phyloP scores from a whole-genome alignment of 2,888 invertebrate genomes.

The Gastrophysa polygoni region DNA sequence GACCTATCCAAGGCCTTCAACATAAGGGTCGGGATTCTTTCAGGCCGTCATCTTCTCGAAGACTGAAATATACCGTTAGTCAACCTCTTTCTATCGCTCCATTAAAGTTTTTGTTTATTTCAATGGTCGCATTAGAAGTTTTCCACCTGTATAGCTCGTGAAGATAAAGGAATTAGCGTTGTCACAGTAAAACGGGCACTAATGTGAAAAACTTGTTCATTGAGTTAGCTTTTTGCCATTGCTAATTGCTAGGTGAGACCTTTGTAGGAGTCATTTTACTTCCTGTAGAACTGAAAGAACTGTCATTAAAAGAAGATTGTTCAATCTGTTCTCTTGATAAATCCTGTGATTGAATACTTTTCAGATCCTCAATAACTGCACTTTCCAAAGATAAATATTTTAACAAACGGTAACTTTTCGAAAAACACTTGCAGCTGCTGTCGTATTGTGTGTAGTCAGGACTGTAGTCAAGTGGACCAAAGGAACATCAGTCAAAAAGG shows the following conservation, averaged over 20 bases:
- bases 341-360: too few relatives aligned
- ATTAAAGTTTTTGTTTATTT: slow-evolving; percentile 31
- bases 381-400: slow-evolving; percentile 3
- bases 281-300: too few relatives aligned
- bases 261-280: too few relatives aligned
- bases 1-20: slow-evolving; percentile 21
- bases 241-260: background rate
- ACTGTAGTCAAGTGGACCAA: slow-evolving; percentile 28
- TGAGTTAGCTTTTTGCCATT: background rate
- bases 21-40: slow-evolving; percentile 37
- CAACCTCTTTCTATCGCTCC: slow-evolving; percentile 39
- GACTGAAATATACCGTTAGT: slow-evolving; percentile 42
- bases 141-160: slow-evolving; percentile 33
- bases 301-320: too few relatives aligned
- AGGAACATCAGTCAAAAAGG: slow-evolving; percentile 28
- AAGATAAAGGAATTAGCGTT: slow-evolving; percentile 11
- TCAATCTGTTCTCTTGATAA: too few relatives aligned
- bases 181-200: background rate
- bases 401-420: slow-evolving; percentile 5
- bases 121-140: slow-evolving; percentile 14
- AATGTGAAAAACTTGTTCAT: background rate
- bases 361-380: too few relatives aligned
- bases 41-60: slow-evolving; percentile 37
- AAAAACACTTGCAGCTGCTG: slow-evolving; percentile 12
- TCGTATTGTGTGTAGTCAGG: slow-evolving; percentile 5